Evolutionary conservation across 2,888 invertebrate genomes (phyloP), one percentile per base, ranked within the genome.

Genomic region (Ceramica pisi): DNA sequence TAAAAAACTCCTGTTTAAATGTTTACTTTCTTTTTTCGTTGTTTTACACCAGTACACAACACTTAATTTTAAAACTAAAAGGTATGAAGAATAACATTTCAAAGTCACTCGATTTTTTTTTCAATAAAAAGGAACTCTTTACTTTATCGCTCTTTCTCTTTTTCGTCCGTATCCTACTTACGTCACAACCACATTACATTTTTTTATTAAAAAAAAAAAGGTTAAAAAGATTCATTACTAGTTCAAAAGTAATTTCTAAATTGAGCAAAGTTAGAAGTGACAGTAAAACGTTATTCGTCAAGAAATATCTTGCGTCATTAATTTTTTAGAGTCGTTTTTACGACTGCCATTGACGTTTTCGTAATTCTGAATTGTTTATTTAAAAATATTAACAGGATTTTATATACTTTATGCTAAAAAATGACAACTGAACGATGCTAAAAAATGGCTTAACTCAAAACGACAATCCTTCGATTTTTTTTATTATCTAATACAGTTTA

Each of bases 191-290:
- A 91, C 94, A 83, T 89, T 92, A 77, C 90, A 78, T 87, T 83
- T 85, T 85, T 89, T 83, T 88, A 83, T 85, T 62, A 74, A 68
- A 64, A 90, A 89, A 88, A 80, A 88, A 90, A 83, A 66, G 67
- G 72, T 84, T 81, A 87, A 88, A 90, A 86, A 83, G 83, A 82
- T 71, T 80, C 85, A 88, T 79, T 84, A 88, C 86, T 89, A 89
- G 88, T 86, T 86, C 73, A 86, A 91, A 90, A 92, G 87, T 65
- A 90, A 90, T 84, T 88, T 90, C 92, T 94, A 92, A 92, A 91
- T 95, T 95, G 95, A 95, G 95, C 95, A 95, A 93, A 83, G 84
- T 91, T 89, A 80, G 81, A 92, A 91, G 94, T 94, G 94, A 95
- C 94, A 86, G 87, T 93, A 82, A 94, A 94, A 95, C 91, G 92